phyloP scores from a whole-genome alignment of 2,888 invertebrate genomes.

The Panopea generosa region DNA sequence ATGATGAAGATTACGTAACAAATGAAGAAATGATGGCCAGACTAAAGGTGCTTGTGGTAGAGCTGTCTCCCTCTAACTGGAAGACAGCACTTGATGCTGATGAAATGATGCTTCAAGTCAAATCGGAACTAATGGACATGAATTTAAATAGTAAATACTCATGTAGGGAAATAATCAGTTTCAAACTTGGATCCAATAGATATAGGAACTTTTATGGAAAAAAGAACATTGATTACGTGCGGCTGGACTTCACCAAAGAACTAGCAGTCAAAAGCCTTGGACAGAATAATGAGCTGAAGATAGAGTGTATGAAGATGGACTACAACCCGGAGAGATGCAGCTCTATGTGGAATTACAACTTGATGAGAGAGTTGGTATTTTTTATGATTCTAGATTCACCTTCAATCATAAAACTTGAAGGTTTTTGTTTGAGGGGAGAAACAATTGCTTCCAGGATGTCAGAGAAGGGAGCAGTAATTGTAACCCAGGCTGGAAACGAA shows the following conservation, averaged over 20 bases:
- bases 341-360: constrained; percentile 75
- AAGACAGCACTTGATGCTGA: constrained; percentile 72
- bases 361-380: constrained; percentile 75
- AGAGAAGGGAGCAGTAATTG: constrained; percentile 74
- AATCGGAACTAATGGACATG: constrained; percentile 69
- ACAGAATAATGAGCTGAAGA: constrained; percentile 71
- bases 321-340: constrained; percentile 74
- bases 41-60: constrained; percentile 54
- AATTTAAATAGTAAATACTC: constrained; percentile 70
- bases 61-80: constrained; percentile 75
- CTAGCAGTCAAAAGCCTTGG: constrained; percentile 70
- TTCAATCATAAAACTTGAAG: constrained; percentile 68
- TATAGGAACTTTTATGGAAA: constrained; percentile 56
- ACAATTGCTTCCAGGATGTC: constrained; percentile 64
- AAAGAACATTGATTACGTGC: constrained; percentile 70
- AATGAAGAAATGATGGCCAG: constrained; percentile 48
- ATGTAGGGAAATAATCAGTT: constrained; percentile 74
- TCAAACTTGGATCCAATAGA: constrained; percentile 61
- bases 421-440: constrained; percentile 79
- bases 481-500: constrained; percentile 73
- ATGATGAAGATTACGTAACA: constrained; percentile 55
- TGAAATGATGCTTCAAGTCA: constrained; percentile 74
- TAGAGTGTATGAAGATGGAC: constrained; percentile 77
- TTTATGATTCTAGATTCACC: constrained; percentile 70
- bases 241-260: neutral